Conservation (phyloP, 2,888 invertebrate species). For the Poecilus cupreus region DNA sequence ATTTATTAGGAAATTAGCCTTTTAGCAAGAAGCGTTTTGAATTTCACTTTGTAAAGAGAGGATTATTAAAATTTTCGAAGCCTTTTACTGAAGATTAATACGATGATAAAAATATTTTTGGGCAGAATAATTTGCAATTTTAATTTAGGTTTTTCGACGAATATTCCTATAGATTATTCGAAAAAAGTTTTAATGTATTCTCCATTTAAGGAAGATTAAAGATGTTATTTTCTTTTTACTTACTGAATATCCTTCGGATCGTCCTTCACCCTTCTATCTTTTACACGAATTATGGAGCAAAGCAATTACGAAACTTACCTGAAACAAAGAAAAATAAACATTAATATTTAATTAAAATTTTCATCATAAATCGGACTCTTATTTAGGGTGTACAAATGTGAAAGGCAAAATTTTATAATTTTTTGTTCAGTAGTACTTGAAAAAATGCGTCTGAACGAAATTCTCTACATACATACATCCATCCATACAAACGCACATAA, state of each 20-base stretch:
- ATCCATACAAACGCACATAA: too few relatives aligned
- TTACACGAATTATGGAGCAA: neutral
- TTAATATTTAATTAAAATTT: neutral
- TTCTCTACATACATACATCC: too few relatives aligned
- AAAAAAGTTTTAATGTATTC: slow-evolving; percentile 24
- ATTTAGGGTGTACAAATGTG: too few relatives aligned
- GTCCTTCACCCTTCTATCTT: neutral
- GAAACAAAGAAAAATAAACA: slow-evolving; percentile 20
- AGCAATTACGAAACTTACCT: slow-evolving; percentile 13
- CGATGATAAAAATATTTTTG: slow-evolving; percentile 8
- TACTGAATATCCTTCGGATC: neutral
- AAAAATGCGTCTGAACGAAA: too few relatives aligned
- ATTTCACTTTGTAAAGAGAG: too few relatives aligned
- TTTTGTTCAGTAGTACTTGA: too few relatives aligned
- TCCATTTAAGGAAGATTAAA: neutral
- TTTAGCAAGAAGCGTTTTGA: neutral
- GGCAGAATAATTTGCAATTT: slow-evolving; percentile 23
- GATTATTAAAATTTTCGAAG: neutral
- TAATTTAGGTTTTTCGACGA: neutral
- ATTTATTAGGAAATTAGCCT: neutral
- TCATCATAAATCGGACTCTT: too few relatives aligned
- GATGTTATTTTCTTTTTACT: slow-evolving; percentile 27
- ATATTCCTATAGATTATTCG: neutral
- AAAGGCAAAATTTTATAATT: too few relatives aligned
- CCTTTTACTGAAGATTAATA: neutral